Evolutionary conservation across 1,140 invertebrate species (phyloP).

Genomic region (Drosophila ohnishii): DNA sequence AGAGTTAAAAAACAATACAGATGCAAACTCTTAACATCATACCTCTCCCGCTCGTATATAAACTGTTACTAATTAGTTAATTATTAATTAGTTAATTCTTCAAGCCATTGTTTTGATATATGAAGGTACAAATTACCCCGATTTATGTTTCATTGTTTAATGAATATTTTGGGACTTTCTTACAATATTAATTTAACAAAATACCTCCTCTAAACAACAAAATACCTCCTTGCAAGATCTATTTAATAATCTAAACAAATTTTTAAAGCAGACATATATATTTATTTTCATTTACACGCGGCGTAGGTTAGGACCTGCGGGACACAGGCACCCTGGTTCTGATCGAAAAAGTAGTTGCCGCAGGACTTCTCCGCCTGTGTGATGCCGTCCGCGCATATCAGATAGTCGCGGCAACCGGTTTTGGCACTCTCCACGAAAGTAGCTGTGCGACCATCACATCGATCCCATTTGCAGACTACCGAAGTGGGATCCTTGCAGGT

Average conservation of each 20-base stretch:
- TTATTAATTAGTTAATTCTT: no score
- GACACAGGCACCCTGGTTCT: slow-evolving; percentile 41
- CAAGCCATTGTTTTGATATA: no score
- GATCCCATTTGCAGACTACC: slow-evolving; percentile 61
- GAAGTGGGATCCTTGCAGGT: slow-evolving; percentile 32
- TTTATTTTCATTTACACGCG: slow-evolving; percentile 21
- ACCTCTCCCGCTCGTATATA: no score
- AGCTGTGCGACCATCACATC: slow-evolving; percentile 63
- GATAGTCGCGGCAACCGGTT: slow-evolving; percentile 62
- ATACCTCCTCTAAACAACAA: no score
- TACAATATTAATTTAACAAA: no score
- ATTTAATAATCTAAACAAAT: neutral
- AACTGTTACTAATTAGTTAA: no score
- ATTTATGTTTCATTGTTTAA: no score
- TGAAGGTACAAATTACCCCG: no score
- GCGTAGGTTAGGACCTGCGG: slow-evolving; percentile 21
- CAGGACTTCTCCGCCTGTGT: slow-evolving; percentile 46
- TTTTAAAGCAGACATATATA: neutral
- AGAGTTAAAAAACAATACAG: no score
- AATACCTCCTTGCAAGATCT: neutral
- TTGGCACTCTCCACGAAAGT: slow-evolving; percentile 48
- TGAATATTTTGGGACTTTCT: no score
- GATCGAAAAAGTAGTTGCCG: slow-evolving; percentile 63
- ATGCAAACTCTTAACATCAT: no score
- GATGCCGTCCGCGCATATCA: slow-evolving; percentile 47